phyloP scores from a whole-genome alignment of 2,113 vertebrate genomes.

The Carollia perspicillata region DNA sequence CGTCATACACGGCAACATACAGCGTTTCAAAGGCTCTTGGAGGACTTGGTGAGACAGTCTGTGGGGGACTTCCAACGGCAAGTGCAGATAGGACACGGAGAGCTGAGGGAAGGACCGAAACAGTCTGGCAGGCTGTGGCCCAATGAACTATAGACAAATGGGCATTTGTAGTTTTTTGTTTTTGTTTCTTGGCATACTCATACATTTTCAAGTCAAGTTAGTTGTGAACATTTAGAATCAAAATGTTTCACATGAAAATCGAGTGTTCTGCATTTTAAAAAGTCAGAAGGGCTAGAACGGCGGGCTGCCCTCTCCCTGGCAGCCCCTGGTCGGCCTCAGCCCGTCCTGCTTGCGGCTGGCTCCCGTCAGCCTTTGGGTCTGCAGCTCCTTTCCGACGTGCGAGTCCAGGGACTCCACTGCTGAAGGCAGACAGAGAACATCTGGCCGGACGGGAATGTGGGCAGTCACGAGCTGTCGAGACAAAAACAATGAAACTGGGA shows the following conservation, averaged over 20 bases:
- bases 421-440: background rate
- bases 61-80: background rate
- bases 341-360: background rate
- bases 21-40: background rate
- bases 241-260: background rate
- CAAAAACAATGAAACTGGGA: background rate
- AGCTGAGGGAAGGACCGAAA: background rate
- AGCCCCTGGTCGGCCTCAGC: background rate
- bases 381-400: background rate
- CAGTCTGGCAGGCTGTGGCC: background rate
- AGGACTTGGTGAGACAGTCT: background rate
- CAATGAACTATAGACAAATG: background rate
- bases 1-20: too few species aligned
- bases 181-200: background rate
- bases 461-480: background rate
- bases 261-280: background rate
- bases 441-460: background rate
- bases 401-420: background rate
- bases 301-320: background rate
- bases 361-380: background rate
- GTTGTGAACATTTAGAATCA: background rate
- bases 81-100: background rate
- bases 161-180: background rate
- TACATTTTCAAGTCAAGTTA: background rate
- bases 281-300: background rate